These are phyloP conservation scores for Cyclargus thomasi DNA, from an alignment of 1,140 invertebrate genomes.

Conservation along the genomic window DNA sequence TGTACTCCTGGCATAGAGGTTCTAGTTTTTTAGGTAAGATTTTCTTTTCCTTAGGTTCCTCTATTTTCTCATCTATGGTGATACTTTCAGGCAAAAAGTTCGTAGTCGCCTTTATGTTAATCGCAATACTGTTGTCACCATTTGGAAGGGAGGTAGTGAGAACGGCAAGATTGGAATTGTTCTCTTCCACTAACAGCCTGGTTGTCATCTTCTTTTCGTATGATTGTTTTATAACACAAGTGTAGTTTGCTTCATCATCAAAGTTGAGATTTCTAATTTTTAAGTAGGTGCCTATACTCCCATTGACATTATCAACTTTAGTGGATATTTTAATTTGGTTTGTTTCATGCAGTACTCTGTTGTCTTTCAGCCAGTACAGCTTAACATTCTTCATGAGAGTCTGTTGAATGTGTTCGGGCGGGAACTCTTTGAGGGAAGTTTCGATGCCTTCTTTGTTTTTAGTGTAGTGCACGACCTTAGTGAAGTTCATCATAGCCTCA, in stretches of 20 bases:
- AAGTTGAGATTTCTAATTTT: constrained; percentile 47
- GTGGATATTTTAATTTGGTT: constrained; percentile 43
- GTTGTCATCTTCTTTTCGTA: constrained; percentile 61
- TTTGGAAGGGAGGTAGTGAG: constrained; percentile 43
- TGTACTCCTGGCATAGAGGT: constrained; percentile 84
- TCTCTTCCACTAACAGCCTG: constrained; percentile 46
- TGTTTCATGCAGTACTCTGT: constrained; percentile 40
- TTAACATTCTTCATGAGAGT: constrained; percentile 62
- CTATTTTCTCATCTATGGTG: constrained; percentile 31
- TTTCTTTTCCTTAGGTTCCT: constrained; percentile 27
- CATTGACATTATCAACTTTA: constrained; percentile 57
- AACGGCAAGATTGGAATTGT: constrained; percentile 47
- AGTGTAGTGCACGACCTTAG: constrained; percentile 58
- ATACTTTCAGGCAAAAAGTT: constrained; percentile 51
- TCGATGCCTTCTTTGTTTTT: constrained; percentile 61
- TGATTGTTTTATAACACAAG: constrained; percentile 64
- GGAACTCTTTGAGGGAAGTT: constrained; percentile 51
- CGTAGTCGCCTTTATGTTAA: constrained; percentile 47
- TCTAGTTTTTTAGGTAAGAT: constrained; percentile 40
- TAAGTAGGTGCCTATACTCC: constrained; percentile 54
- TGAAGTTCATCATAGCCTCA: constrained; percentile 64
- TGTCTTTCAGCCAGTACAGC: constrained; percentile 65
- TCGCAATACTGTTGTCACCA: constrained; percentile 40
- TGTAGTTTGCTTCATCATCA: constrained; percentile 59
- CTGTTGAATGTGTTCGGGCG: constrained; percentile 57